These are phyloP conservation scores for Marmota flaviventris DNA, from an alignment of 2,113 vertebrate genomes.

Conservation along the genomic window DNA sequence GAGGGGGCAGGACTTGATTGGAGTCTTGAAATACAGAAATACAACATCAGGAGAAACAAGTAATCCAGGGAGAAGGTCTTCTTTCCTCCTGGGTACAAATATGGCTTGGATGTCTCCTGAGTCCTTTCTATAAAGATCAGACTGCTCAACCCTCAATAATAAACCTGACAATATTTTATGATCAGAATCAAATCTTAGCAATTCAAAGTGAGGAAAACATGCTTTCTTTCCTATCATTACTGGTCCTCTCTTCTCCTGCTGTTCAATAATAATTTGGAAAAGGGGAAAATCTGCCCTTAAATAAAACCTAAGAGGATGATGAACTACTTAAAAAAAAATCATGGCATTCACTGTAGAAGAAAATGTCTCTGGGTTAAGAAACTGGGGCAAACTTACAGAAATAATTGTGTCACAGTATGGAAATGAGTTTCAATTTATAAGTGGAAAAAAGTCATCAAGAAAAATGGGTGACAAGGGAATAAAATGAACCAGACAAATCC, in stretches of 20 bases:
- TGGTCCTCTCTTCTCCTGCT: neutral
- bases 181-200: slow-evolving; percentile 18
- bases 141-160: neutral
- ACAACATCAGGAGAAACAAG: neutral
- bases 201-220: slow-evolving; percentile 1
- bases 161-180: slow-evolving; percentile 26
- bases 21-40: slow-evolving; percentile 25
- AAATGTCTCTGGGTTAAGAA: slow-evolving; percentile 75
- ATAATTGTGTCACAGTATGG: slow-evolving; percentile 74
- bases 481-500: slow-evolving; percentile 36
- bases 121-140: neutral
- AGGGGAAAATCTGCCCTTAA: neutral
- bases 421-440: slow-evolving; percentile 72
- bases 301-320: slow-evolving; percentile 58
- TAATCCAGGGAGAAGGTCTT: neutral
- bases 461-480: slow-evolving; percentile 65
- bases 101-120: neutral
- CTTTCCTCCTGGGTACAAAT: neutral
- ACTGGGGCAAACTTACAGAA: slow-evolving; percentile 75
- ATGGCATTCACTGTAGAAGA: slow-evolving; percentile 47
- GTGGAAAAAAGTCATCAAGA: slow-evolving; percentile 61
- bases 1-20: neutral
- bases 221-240: slow-evolving; percentile 44
- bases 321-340: slow-evolving; percentile 60
- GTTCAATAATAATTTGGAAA: slow-evolving; percentile 5